These are phyloP conservation scores for Gymnarchus niloticus DNA, from an alignment of 2,113 vertebrate species.

Conservation along the genomic window DNA sequence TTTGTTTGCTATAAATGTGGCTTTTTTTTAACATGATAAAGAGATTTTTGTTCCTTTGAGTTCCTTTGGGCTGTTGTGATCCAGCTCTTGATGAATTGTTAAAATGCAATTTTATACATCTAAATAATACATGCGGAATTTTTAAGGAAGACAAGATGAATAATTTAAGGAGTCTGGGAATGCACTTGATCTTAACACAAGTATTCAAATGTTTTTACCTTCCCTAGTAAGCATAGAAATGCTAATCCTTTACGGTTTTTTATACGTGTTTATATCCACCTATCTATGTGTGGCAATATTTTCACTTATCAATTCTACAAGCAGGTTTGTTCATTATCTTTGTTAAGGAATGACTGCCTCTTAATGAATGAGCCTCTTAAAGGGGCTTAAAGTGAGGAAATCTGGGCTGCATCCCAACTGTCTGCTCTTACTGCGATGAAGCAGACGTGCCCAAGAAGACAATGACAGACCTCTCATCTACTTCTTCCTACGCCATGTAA, in stretches of 20 bases:
- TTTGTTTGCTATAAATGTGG: slow-evolving; percentile 32
- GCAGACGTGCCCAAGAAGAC: not conserved
- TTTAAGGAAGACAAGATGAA: slow-evolving; percentile 40
- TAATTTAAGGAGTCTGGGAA: slow-evolving; percentile 38
- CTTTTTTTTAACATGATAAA: slow-evolving; percentile 19
- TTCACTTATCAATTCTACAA: not conserved
- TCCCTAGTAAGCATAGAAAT: slow-evolving; percentile 18
- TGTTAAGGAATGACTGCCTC: not conserved
- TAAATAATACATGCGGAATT: slow-evolving; percentile 48
- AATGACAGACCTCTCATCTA: not conserved
- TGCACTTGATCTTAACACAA: slow-evolving; percentile 36
- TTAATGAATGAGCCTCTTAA: not conserved
- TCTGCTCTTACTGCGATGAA: not conserved
- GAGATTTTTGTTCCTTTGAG: not conserved
- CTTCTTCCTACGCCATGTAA: not conserved
- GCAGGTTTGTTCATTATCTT: not conserved
- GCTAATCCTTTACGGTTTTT: not conserved
- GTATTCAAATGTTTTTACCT: slow-evolving; percentile 31
- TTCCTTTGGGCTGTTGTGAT: slow-evolving; percentile 13
- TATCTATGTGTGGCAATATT: not conserved
- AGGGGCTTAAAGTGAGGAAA: not conserved
- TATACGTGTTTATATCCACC: not conserved
- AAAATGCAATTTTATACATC: slow-evolving; percentile 39
- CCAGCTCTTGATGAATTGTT: slow-evolving; percentile 26
- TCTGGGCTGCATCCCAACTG: not conserved